These are phyloP conservation scores for Sarcophaga rosellei DNA, from an alignment of 2,888 invertebrate species.

Conservation along the genomic window DNA sequence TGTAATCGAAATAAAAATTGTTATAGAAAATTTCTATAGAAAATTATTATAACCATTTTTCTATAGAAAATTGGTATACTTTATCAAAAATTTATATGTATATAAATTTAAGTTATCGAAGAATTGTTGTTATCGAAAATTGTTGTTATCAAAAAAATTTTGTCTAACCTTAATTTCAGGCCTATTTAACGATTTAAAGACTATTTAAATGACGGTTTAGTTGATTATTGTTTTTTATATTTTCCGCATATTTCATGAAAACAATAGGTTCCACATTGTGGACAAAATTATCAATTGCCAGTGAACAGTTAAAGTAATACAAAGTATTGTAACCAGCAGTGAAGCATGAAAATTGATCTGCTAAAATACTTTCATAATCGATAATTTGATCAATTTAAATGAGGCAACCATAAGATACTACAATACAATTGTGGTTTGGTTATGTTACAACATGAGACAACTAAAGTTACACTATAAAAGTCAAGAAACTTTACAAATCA, in stretches of 20 bases:
- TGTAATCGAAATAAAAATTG: too few species aligned
- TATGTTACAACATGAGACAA: constrained; percentile 1
- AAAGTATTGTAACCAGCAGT: constrained; percentile 30
- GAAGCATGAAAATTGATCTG: constrained; percentile 65
- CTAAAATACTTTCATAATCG: constrained; percentile 64
- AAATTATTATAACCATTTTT: too few species aligned
- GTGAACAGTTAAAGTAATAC: neutral
- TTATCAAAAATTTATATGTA: too few species aligned
- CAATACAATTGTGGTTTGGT: constrained; percentile 54
- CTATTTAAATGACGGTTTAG: neutral
- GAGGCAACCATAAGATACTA: neutral
- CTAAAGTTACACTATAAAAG: constrained; percentile 54
- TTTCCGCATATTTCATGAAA: neutral
- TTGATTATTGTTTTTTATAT: neutral
- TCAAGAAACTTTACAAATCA: neutral
- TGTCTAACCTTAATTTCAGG: neutral
- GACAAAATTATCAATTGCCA: neutral
- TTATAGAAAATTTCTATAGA: too few species aligned
- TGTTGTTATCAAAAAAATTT: too few species aligned
- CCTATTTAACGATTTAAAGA: neutral
- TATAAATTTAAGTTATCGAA: too few species aligned
- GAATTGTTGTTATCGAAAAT: too few species aligned
- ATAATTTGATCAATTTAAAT: constrained; percentile 37
- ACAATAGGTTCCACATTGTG: neutral
- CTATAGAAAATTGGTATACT: too few species aligned